A percentile compares a stretch with the other conserved stretches of the same genome.
Conservation (phyloP, 2,888 invertebrate species). For the Cheilosia pagana region DNA sequence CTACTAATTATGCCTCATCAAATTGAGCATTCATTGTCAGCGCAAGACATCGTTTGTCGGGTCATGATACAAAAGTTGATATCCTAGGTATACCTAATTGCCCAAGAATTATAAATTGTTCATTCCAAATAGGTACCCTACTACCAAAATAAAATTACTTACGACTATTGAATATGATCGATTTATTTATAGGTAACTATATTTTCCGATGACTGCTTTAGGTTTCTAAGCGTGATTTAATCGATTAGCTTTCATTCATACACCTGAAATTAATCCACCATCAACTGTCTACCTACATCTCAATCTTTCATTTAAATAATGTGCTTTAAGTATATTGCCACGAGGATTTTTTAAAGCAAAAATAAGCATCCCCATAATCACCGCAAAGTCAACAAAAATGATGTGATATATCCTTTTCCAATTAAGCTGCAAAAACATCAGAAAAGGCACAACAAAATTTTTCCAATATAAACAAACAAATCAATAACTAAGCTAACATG, state of each 20-base stretch:
- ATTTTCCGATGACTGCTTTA: too few relatives aligned
- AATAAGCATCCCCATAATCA: constrained; percentile 13
- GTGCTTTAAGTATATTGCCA: not conserved
- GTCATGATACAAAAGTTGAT: too few relatives aligned
- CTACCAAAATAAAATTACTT: too few relatives aligned
- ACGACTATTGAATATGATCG: too few relatives aligned
- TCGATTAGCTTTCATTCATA: constrained; percentile 9
- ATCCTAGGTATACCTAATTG: too few relatives aligned
- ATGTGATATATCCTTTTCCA: constrained; percentile 62
- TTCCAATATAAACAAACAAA: constrained; percentile 65
- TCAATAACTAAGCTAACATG: constrained; percentile 60
- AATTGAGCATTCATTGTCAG: too few relatives aligned
- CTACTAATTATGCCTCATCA: too few relatives aligned
- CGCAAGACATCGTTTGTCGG: too few relatives aligned
- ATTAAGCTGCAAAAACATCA: constrained; percentile 60
- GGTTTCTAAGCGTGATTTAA: not conserved
- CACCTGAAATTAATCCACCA: constrained; percentile 7
- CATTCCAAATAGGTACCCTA: too few relatives aligned
- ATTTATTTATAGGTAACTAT: too few relatives aligned
- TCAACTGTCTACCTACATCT: not conserved
- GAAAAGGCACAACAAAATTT: constrained; percentile 41
- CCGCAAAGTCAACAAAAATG: constrained; percentile 42
- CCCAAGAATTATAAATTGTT: too few relatives aligned
- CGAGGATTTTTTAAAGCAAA: constrained; percentile 8
- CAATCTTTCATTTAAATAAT: constrained; percentile 14